Evolutionary conservation across 1,140 invertebrate species (phyloP), one percentile per base, ranked within the genome.

Genomic region (Pararge aegeria): DNA sequence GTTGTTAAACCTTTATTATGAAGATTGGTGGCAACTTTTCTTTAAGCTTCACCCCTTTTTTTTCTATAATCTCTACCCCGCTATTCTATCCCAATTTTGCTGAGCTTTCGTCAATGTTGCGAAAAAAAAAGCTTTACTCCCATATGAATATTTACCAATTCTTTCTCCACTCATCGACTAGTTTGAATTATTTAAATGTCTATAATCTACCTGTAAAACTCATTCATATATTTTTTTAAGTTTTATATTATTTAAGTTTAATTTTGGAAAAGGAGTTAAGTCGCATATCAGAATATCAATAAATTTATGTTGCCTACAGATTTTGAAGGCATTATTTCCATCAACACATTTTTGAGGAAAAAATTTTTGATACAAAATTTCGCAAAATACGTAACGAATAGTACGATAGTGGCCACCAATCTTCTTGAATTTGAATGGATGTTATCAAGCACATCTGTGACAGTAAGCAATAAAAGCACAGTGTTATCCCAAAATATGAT

Each of bases 401-500:
- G 30, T 46, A 3, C 6, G 5, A 5, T n/a, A 15, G 70, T 67
- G 64, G 71, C 68, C 76, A 75, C 74, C 70, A 75, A 70, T 71
- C 73, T 79, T 63, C 56, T 66, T 44, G 55, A 64, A 52, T 56
- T 54, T 34, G 64, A 61, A 70, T 75, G 74, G 76, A 81, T 80
- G 82, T 82, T 78, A 67, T 72, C 66, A 24, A 70, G 74, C 79
- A 76, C 79, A 79, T 80, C 73, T 73, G 64, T 78, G 69, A 59
- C 69, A 62, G 69, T 70, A 68, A 57, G 65, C 73, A 76, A 70
- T 64, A 70, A 50, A 66, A 70, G 70, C 75, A 75, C 77, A 71
- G 71, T 76, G 68, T 80, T 75, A 75, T 74, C 60, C 66, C 68
- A 68, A 66, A 63, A 72, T 54, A 21, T 21, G 7, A 15, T 52